Conservation (phyloP, 2,797 vertebrate genomes). For the Phylloscopus collybita region DNA sequence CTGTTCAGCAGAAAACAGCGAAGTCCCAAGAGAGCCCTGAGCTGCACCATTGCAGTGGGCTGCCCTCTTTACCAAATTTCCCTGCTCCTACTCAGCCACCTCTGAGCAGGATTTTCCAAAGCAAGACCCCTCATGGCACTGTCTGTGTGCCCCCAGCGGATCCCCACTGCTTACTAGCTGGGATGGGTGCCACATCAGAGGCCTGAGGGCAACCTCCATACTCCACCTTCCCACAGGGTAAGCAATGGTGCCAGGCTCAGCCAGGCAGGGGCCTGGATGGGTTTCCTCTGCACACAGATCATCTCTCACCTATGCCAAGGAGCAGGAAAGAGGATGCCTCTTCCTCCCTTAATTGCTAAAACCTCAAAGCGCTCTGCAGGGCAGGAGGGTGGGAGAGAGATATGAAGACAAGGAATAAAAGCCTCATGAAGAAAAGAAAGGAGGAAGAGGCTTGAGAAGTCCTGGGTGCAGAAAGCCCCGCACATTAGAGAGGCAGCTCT, state of each 20-base stretch:
- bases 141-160: accelerated
- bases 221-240: background rate
- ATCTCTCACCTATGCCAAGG: background rate
- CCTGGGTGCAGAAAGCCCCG: background rate
- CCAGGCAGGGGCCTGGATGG: background rate
- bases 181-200: accelerated
- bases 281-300: background rate
- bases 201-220: background rate
- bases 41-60: accelerated
- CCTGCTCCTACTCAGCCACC: background rate
- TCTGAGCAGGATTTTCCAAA: background rate
- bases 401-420: background rate
- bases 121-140: background rate
- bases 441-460: background rate
- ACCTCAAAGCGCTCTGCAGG: background rate
- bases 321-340: background rate
- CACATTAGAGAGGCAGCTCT: accelerated
- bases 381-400: background rate
- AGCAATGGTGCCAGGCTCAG: background rate
- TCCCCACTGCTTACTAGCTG: background rate
- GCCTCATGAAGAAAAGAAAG: background rate
- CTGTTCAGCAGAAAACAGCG: background rate
- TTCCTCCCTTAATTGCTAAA: background rate
- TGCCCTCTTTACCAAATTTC: background rate
- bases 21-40: background rate